Percentiles rank a stretch among this genome's conserved stretches.
Evolutionary conservation across 2,888 invertebrate genomes (phyloP).

Genomic region (Lamellibrachia columna): DNA sequence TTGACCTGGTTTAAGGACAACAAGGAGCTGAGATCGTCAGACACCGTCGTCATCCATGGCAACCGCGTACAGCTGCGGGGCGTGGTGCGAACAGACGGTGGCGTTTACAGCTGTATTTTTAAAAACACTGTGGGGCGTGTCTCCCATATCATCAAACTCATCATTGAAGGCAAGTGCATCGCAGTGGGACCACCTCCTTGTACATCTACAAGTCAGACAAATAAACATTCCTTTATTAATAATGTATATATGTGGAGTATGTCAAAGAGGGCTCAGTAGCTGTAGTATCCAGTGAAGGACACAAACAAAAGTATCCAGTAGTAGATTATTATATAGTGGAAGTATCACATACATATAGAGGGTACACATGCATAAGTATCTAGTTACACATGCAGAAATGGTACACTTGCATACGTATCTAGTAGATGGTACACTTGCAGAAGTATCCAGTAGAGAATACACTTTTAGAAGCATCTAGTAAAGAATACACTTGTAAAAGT

Average conservation of each 20-base stretch:
- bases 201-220: neutral
- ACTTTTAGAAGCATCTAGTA: neutral
- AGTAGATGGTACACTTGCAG: neutral
- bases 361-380: neutral
- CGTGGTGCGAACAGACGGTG: slow-evolving; percentile 92
- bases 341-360: neutral
- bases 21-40: slow-evolving; percentile 36
- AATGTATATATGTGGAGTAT: neutral
- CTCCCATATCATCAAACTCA: slow-evolving; percentile 93
- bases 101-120: slow-evolving; percentile 95
- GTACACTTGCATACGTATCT: neutral
- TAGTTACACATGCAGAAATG: neutral
- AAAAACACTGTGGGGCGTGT: slow-evolving; percentile 95
- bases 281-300: neutral
- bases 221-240: neutral
- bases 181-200: too few species aligned
- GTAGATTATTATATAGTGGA: neutral
- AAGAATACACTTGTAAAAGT: too few species aligned
- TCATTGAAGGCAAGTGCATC: slow-evolving; percentile 79
- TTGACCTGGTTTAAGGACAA: slow-evolving; percentile 91
- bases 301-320: neutral
- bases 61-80: slow-evolving; percentile 75
- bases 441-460: neutral
- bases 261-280: neutral
- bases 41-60: slow-evolving; percentile 34